Conservation (phyloP, 2,888 invertebrate species). For the Myopa testacea region DNA sequence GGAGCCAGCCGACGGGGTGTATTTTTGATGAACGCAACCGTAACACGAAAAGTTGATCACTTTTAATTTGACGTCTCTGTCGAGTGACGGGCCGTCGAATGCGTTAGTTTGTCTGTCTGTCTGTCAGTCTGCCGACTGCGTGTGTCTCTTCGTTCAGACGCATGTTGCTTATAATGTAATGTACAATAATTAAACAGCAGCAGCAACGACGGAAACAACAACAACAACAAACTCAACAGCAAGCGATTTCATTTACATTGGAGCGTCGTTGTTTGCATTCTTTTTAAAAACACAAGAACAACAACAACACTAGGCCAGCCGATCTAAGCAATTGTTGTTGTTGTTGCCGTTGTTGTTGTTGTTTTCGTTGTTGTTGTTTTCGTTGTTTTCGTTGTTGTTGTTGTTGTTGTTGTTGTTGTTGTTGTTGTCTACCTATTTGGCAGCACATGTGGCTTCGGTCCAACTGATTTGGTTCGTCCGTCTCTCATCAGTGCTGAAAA, state of each 20-base stretch:
- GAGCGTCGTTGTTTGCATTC: no score
- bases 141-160: no score
- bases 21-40: no score
- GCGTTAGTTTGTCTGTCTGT: not conserved
- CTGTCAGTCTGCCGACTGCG: not conserved
- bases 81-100: not conserved
- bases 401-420: conserved; percentile 3
- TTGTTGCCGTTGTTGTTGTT: not conserved
- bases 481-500: not conserved
- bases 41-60: no score
- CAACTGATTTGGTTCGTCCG: not conserved
- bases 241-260: no score
- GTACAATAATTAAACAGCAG: not conserved
- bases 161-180: no score
- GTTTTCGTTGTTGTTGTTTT: not conserved
- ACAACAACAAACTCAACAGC: not conserved
- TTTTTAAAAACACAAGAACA: no score
- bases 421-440: not conserved
- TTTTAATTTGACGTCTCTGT: conserved; percentile 17
- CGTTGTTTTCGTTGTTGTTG: not conserved
- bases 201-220: not conserved
- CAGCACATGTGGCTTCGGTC: conserved; percentile 32
- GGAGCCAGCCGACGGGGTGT: no score
- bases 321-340: no score
- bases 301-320: no score